phyloP scores from a whole-genome alignment of 2,797 vertebrate species.

The Apogon hyalosoma region DNA sequence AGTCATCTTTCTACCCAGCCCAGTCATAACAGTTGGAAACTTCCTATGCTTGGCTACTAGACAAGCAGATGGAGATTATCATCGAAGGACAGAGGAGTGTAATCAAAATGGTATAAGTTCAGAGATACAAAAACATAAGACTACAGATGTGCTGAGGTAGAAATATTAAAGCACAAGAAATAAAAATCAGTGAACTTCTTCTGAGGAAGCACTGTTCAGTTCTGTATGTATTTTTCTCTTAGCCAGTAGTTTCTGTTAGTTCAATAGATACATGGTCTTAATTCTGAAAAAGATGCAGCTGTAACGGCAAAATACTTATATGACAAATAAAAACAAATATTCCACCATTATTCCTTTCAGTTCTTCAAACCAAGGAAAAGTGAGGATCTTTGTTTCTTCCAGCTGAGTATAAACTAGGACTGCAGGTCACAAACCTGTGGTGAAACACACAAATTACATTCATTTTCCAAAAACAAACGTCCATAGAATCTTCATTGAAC shows the following conservation, averaged over 20 bases:
- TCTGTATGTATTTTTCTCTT: background rate
- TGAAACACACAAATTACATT: too few species aligned
- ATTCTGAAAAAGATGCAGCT: too few species aligned
- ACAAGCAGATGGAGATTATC: slow-evolving; percentile 13
- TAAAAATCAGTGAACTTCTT: background rate
- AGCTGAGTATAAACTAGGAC: too few species aligned
- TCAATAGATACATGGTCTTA: too few species aligned
- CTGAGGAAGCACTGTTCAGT: background rate
- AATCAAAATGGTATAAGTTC: background rate
- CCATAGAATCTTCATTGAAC: too few species aligned
- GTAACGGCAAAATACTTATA: too few species aligned
- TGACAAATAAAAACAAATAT: too few species aligned
- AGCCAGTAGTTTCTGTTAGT: background rate
- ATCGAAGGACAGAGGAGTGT: slow-evolving; percentile 10
- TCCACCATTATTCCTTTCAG: too few species aligned
- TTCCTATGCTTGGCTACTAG: slow-evolving; percentile 39
- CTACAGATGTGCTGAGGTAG: background rate
- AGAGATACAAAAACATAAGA: background rate
- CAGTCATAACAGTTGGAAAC: slow-evolving; percentile 56
- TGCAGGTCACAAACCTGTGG: too few species aligned
- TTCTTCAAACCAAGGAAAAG: too few species aligned
- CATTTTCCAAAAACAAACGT: too few species aligned
- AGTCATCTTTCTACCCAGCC: slow-evolving; percentile 53
- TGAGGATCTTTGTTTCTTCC: too few species aligned
- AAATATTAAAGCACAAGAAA: background rate